These are phyloP conservation scores for Percina caprodes DNA, from an alignment of 2,113 vertebrate genomes.

Conservation along the genomic window DNA sequence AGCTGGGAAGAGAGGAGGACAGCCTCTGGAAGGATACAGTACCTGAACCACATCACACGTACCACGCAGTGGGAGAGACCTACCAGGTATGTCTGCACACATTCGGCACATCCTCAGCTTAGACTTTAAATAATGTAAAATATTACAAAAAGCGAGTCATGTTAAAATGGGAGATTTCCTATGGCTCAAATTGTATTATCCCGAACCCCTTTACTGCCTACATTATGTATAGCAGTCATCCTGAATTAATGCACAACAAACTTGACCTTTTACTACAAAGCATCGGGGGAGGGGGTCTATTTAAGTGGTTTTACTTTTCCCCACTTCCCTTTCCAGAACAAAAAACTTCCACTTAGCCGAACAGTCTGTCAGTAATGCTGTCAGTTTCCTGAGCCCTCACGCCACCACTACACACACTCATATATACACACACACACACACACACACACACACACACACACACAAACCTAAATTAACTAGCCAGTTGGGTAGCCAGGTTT, in stretches of 20 bases:
- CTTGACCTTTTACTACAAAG: constrained; percentile 9
- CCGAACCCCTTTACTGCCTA: not conserved
- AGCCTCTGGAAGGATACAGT: constrained; percentile 95
- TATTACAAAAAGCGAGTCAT: not conserved
- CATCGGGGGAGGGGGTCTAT: not conserved
- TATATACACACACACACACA: constrained; percentile 2
- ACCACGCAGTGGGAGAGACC: constrained; percentile 97
- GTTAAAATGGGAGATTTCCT: not conserved
- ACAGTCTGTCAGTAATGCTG: constrained; percentile 61
- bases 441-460: constrained; percentile 3
- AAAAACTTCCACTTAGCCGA: constrained; percentile 21
- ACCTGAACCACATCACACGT: constrained; percentile 96
- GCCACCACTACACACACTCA: not conserved
- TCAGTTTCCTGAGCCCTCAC: constrained; percentile 56
- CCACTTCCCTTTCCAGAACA: constrained; percentile 34
- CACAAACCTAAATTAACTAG: constrained; percentile 44
- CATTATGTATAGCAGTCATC: not conserved
- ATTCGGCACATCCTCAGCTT: not conserved
- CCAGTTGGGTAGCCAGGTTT: constrained; percentile 64
- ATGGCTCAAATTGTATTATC: not conserved
- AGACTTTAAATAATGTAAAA: not conserved
- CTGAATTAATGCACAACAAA: constrained; percentile 11
- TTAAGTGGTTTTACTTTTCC: constrained; percentile 27
- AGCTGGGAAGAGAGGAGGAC: constrained; percentile 97
- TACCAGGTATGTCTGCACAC: constrained; percentile 85